These are phyloP conservation scores for Rana temporaria DNA, from an alignment of 2,113 vertebrate genomes.

Conservation along the genomic window DNA sequence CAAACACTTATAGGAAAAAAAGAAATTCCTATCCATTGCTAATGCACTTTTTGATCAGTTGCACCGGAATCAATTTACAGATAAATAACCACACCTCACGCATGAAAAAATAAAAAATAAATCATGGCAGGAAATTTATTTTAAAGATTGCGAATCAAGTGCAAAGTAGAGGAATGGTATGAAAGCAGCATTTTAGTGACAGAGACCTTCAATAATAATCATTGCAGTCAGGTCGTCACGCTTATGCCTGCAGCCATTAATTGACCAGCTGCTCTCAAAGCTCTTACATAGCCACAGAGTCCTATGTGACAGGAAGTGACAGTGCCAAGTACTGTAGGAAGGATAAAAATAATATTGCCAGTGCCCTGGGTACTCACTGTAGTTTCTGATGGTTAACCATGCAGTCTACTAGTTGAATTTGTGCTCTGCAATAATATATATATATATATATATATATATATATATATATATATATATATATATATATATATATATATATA, in stretches of 20 bases:
- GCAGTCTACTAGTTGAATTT: no score
- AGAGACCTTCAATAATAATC: slow-evolving; percentile 32
- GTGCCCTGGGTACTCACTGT: background rate
- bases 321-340: slow-evolving; percentile 28
- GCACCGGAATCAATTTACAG: background rate
- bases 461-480: no score
- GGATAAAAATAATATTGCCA: slow-evolving; percentile 38
- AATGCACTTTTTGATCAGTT: background rate
- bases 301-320: slow-evolving; percentile 36
- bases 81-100: no score
- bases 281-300: slow-evolving; percentile 17
- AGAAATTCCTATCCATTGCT: no score
- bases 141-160: background rate
- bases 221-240: slow-evolving; percentile 12
- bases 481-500: no score
- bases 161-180: background rate
- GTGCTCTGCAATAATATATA: no score
- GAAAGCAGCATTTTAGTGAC: slow-evolving; percentile 8
- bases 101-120: no score
- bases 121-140: no score
- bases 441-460: no score
- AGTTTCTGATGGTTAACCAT: background rate
- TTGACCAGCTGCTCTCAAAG: slow-evolving; percentile 43
- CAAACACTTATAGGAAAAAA: no score
- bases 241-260: slow-evolving; percentile 41